Conservation (phyloP, 2,888 invertebrate species). For the Phortica okadai region DNA sequence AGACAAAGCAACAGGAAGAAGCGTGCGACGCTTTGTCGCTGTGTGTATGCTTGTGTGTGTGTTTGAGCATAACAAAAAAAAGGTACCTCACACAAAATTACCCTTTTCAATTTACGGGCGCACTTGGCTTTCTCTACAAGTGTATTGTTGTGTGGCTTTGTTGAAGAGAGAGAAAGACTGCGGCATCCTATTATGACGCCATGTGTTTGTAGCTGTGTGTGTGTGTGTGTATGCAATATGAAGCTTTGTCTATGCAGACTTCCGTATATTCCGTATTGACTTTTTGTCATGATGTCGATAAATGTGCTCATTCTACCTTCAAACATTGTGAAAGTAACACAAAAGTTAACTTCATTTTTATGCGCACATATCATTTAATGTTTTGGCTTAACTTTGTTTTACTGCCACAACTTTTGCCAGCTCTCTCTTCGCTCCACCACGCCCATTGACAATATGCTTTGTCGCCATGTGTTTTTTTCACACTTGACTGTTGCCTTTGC, state of each 20-base stretch:
- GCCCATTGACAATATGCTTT: slow-evolving; percentile 25
- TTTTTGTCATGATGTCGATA: too few relatives aligned
- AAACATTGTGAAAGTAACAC: too few relatives aligned
- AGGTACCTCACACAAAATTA: slow-evolving; percentile 72
- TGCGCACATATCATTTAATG: slow-evolving; percentile 66
- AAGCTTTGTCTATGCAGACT: too few relatives aligned
- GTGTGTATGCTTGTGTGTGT: slow-evolving; percentile 19
- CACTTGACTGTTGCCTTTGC: slow-evolving; percentile 24
- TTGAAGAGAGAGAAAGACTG: neutral
- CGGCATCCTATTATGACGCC: neutral
- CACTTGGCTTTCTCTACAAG: slow-evolving; percentile 11
- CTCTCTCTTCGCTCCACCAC: slow-evolving; percentile 7
- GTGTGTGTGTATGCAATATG: too few relatives aligned
- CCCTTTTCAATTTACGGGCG: slow-evolving; percentile 69
- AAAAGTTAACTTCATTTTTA: slow-evolving; percentile 59
- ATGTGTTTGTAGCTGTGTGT: neutral
- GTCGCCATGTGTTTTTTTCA: slow-evolving; percentile 26
- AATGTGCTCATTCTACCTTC: too few relatives aligned
- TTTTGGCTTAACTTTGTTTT: slow-evolving; percentile 62
- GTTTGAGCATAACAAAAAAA: slow-evolving; percentile 44
- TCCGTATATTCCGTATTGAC: too few relatives aligned
- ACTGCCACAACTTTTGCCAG: neutral
- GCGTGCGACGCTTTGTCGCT: neutral
- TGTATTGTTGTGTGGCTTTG: slow-evolving; percentile 30
- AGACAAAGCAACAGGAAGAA: slow-evolving; percentile 31